Conservation (phyloP, 2,888 invertebrate genomes). For the Prosapia bicincta region DNA sequence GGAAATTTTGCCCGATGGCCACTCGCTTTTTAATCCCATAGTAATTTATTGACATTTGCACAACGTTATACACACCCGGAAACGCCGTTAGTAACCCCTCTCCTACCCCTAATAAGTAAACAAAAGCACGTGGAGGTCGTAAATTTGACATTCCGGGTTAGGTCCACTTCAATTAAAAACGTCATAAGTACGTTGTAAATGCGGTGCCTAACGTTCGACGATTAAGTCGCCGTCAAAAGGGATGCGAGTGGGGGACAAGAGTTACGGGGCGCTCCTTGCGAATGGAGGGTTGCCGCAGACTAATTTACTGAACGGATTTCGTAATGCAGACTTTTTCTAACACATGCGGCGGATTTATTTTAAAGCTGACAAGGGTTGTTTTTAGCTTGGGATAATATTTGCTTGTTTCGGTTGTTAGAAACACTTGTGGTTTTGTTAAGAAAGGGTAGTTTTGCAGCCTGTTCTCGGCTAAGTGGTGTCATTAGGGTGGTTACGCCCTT, state of each 20-base stretch:
- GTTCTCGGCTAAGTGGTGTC: no score
- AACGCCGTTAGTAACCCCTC: not conserved
- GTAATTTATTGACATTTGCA: no score
- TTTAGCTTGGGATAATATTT: no score
- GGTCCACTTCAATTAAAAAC: not conserved
- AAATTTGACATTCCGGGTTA: not conserved
- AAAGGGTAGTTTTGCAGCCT: no score
- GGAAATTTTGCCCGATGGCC: no score
- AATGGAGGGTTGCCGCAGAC: not conserved
- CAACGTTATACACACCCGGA: no score
- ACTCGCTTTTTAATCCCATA: no score
- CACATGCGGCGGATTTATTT: not conserved
- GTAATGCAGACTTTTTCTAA: not conserved
- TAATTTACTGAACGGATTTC: not conserved
- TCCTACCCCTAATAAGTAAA: not conserved
- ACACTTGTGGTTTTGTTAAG: no score
- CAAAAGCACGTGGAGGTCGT: not conserved
- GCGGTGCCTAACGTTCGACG: not conserved
- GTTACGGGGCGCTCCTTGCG: not conserved
- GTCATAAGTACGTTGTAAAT: not conserved
- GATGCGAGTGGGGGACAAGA: not conserved
- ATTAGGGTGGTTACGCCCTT: no score
- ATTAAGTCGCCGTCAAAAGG: not conserved
- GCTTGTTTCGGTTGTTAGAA: no score
- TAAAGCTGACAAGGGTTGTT: not conserved